Evolutionary conservation across 1,140 invertebrate species (phyloP), one percentile per base, ranked within the genome.

Genomic region (Apis mellifera): DNA sequence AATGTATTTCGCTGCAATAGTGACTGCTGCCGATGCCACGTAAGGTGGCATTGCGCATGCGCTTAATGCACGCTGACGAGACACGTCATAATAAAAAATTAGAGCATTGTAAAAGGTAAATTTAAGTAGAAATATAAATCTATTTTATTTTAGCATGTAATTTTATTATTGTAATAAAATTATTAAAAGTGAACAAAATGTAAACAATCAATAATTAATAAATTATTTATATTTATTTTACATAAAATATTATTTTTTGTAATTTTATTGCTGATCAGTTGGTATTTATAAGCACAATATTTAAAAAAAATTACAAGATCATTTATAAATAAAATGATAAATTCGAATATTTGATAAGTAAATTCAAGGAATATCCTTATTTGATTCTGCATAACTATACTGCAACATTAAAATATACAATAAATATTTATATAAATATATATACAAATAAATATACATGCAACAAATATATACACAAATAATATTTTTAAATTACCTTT

Each of bases 11-110:
- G 85, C 89, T 89, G 86, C 86, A 90, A 91, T 83, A 90, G 89
- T 86, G 84, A 91, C 86, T 90, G 87, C 87, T 92, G 90, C 90
- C 89, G 93, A 90, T 95, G 95, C 95, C 95, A 95, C 95, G 95
- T 95, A 95, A 95, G 94, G 95, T 91, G 89, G 89, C 88, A 94
- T 87, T 93, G 92, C 95, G 94, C 95, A 95, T 94, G 95, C 93
- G 92, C 89, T 59, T 52, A 65, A 55, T 76, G 80, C 91, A 91
- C 86, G 86, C 82, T 90, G 86, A 87, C 89, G 71, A 78, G 90
- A 93, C 91, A 93, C 92, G 91, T 93, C 91, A 92, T 89, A 83
- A 86, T 71, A 89, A 82, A 87, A 76, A 89, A 85, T 88, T 86
- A 23, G 84, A 60, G 65, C 78, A 55, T 55, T 82, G 32, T 42